A percentile compares a stretch with the other conserved stretches of the same genome.
phyloP scores from a whole-genome alignment of 2,797 vertebrate genomes.

The Scolopax rusticola region DNA sequence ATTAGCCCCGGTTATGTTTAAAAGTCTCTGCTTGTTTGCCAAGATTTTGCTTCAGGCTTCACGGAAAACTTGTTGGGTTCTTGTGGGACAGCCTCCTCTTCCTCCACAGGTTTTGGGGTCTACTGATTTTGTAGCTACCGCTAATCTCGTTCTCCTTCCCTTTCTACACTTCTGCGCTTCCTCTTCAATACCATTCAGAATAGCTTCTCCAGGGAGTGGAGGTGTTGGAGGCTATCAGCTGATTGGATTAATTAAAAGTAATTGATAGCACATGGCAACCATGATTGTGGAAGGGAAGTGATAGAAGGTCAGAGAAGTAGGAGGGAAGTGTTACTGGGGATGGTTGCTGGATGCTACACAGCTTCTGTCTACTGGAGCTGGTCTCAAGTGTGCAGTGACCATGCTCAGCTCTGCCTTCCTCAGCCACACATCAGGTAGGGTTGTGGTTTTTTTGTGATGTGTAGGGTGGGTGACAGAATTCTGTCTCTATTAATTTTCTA shows the following conservation, averaged over 20 bases:
- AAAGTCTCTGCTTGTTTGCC: neutral
- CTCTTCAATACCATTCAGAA: neutral
- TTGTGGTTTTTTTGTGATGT: accelerated
- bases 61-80: neutral
- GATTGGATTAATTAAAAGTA: neutral
- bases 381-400: accelerated
- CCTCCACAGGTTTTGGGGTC: neutral
- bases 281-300: neutral
- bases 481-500: neutral
- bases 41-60: neutral
- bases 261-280: neutral
- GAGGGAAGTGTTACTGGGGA: accelerated
- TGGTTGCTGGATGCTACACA: accelerated
- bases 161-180: accelerated
- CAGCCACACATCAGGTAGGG: accelerated
- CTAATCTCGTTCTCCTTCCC: neutral
- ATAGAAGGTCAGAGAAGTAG: accelerated
- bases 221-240: neutral
- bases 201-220: neutral
- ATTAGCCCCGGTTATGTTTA: neutral
- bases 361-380: no score
- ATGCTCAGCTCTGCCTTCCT: accelerated
- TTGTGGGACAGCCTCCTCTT: no score
- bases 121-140: neutral
- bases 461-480: neutral